Percentiles rank a stretch among this genome's conserved stretches.
Conservation (phyloP, 2,888 invertebrate species). For the Drosophila phalerata region DNA sequence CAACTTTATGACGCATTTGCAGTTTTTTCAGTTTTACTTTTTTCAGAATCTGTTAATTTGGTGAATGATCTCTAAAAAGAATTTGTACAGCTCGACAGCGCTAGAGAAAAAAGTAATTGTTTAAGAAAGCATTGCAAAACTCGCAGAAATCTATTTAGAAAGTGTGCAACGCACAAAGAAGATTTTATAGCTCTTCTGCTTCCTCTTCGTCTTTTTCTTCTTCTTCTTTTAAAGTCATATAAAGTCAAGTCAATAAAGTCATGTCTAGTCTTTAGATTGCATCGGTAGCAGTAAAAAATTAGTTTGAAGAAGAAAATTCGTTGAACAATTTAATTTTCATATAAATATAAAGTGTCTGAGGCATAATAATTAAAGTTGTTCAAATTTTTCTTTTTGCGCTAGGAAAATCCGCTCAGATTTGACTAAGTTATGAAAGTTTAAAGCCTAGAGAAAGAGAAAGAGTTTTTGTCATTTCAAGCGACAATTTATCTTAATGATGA, state of each 20-base stretch:
- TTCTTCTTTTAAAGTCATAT: neutral
- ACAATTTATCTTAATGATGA: conserved; percentile 30
- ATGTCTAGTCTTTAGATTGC: neutral
- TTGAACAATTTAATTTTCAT: neutral
- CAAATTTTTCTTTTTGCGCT: neutral
- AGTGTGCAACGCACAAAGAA: conserved; percentile 1
- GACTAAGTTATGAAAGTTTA: conserved; percentile 7
- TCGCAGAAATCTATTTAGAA: conserved; percentile 23
- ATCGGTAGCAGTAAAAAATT: neutral
- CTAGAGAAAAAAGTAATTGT: conserved; percentile 8
- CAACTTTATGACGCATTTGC: conserved; percentile 41
- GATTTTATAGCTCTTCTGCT: conserved; percentile 8
- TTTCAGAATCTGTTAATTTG: conserved; percentile 21
- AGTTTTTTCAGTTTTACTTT: neutral
- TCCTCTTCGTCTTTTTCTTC: neutral
- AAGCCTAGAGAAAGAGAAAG: conserved; percentile 5
- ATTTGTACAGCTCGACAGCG: neutral
- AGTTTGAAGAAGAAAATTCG: neutral
- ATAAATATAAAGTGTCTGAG: neutral
- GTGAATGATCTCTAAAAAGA: conserved; percentile 14
- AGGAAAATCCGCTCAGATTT: neutral
- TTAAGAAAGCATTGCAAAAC: conserved; percentile 6
- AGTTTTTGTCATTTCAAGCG: neutral
- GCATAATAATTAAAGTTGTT: neutral
- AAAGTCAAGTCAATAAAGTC: conserved; percentile 10